Evolutionary conservation across 2,888 invertebrate genomes (phyloP), one percentile per base, ranked within the genome.

Genomic region (Panzeria rudis): DNA sequence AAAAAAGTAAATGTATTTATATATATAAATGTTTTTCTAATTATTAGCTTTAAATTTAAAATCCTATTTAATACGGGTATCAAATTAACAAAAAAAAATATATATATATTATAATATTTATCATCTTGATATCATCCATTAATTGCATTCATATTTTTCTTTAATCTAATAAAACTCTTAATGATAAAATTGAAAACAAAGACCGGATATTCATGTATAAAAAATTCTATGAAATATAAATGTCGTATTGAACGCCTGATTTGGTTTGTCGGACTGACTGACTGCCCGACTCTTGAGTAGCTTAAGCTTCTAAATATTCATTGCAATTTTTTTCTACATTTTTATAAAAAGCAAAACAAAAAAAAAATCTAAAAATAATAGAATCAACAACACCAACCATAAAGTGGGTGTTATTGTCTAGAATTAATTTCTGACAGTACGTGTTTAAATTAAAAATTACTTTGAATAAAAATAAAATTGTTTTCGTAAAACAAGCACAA

Each of bases 381-480:
- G 64, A 80, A 72, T 38, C 15, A 35, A 35, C 64, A 35, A 47
- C 59, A 59, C 11, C 68, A 77, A 20, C 54, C n/a, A 68, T 78
- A 35, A 61, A 79, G 85, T 81, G 82, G 85, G 85, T 85, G 82
- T 82, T 71, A 82, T 85, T 85, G 85, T 85, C 82, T 85, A 47
- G 71, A 77, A 77, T 71, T 61, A 69, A 66, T 75, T 81, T 59
- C 71, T 72, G 76, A 64, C 66, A 41, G 81, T 77, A 84, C 84
- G 84, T 84, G 84, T 81, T 81, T 77, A 56, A 81, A 84, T 81
- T 84, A 61, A 72, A 77, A 81, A 81, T 77, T 50, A 84, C 23
- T 52, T 59, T 25, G 29, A 41, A 64, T 29, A 54, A 20, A 41
- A 41, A 52, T 52, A 41, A 54, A 79, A 79, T 32, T 71, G 8